phyloP scores from a whole-genome alignment of 2,113 vertebrate genomes.

The Camelus bactrianus region DNA sequence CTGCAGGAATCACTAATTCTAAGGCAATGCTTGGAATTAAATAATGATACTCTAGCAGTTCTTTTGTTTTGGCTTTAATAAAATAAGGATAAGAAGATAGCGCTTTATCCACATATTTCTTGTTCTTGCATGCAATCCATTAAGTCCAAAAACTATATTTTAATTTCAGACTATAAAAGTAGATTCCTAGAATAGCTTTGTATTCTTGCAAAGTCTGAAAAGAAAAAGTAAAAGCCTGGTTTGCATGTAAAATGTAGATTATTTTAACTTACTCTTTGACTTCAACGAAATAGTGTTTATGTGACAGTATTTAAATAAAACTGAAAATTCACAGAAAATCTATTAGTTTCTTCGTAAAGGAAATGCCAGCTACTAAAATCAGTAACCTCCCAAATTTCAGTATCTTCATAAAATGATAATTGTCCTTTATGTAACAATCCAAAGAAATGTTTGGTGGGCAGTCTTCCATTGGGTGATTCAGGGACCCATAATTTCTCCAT shows the following conservation, averaged over 20 bases:
- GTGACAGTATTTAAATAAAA: constrained; percentile 6
- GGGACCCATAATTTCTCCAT: background rate
- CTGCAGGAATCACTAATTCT: background rate
- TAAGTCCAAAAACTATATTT: constrained; percentile 25
- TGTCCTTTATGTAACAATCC: background rate
- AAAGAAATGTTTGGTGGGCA: background rate
- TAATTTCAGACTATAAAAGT: background rate
- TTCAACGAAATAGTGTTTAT: background rate
- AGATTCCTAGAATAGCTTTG: background rate
- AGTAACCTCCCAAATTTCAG: background rate
- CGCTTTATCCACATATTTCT: background rate
- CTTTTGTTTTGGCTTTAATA: constrained; percentile 50
- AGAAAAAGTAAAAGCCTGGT: background rate
- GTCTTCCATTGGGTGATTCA: background rate
- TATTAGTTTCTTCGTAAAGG: background rate
- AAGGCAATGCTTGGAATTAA: constrained; percentile 41
- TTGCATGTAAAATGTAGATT: background rate
- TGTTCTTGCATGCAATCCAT: background rate
- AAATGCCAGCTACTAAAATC: background rate
- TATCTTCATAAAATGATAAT: background rate
- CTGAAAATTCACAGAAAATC: constrained; percentile 29
- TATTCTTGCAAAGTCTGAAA: background rate
- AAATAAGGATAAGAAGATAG: constrained; percentile 34
- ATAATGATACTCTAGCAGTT: background rate
- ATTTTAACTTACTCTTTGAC: constrained; percentile 46